phyloP scores from a whole-genome alignment of 2,888 invertebrate species.

The Nysson spinosus region DNA sequence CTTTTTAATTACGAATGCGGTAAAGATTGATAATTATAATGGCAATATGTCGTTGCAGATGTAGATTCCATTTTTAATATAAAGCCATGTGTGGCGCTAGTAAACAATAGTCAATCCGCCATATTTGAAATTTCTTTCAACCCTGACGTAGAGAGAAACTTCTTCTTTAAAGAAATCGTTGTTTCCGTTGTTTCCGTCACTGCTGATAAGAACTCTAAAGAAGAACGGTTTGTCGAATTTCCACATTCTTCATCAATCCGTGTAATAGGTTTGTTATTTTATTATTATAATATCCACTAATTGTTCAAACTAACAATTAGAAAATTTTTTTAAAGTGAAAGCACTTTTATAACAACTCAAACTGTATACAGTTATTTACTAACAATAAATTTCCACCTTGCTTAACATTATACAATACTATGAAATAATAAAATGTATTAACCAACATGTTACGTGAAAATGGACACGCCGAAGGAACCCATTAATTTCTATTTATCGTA shows the following conservation, averaged over 20 bases:
- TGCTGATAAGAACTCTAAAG: too few relatives aligned
- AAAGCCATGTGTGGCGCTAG: slow-evolving; percentile 14
- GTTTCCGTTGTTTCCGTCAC: slow-evolving; percentile 31
- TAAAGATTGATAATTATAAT: neutral
- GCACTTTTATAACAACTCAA: too few relatives aligned
- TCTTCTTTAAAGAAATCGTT: slow-evolving; percentile 37
- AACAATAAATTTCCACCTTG: too few relatives aligned
- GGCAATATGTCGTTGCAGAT: slow-evolving; percentile 25
- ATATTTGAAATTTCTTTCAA: slow-evolving; percentile 46
- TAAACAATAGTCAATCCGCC: slow-evolving; percentile 25
- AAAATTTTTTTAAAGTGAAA: neutral
- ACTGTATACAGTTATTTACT: too few relatives aligned
- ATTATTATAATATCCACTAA: neutral
- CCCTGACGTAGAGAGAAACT: slow-evolving; percentile 21
- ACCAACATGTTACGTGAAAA: too few relatives aligned
- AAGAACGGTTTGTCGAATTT: too few relatives aligned
- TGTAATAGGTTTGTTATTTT: slow-evolving; percentile 35
- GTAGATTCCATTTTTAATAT: slow-evolving; percentile 30
- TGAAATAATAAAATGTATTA: too few relatives aligned
- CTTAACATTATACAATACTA: too few relatives aligned
- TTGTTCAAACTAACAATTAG: neutral
- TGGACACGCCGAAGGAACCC: too few relatives aligned
- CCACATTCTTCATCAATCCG: slow-evolving; percentile 25
- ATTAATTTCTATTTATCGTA: too few relatives aligned
- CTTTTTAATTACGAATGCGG: neutral